Evolutionary conservation across 2,797 vertebrate genomes (phyloP).

Genomic region (Myoxocephalus aenaeus): DNA sequence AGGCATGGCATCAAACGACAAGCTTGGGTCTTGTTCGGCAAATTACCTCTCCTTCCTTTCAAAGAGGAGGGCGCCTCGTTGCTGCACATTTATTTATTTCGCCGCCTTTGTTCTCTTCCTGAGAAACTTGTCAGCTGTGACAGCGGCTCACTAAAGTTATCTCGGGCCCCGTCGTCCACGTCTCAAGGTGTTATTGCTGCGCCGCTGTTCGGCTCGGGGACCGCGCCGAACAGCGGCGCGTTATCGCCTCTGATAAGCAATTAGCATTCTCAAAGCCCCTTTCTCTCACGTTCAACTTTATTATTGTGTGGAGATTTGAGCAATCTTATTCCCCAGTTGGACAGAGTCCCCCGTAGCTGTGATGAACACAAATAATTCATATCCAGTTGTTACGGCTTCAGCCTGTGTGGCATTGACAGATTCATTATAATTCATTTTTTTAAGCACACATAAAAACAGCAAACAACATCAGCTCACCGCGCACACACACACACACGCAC

Average conservation of each 20-base stretch:
- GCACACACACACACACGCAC: background rate
- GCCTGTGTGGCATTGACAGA: slow-evolving; percentile 36
- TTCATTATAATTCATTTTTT: slow-evolving; percentile 55
- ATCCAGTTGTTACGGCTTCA: slow-evolving; percentile 14
- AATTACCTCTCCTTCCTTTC: slow-evolving; percentile 61
- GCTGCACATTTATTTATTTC: slow-evolving; percentile 53
- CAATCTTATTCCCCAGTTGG: slow-evolving; percentile 7
- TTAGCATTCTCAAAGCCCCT: slow-evolving; percentile 47
- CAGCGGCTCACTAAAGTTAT: slow-evolving; percentile 51
- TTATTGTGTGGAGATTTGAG: slow-evolving; percentile 33
- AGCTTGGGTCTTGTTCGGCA: slow-evolving; percentile 49
- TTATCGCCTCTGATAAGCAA: slow-evolving; percentile 51
- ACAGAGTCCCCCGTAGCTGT: slow-evolving; percentile 4
- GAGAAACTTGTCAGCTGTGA: slow-evolving; percentile 53
- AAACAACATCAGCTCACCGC: background rate
- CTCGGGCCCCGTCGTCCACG: slow-evolving; percentile 6
- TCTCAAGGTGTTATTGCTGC: slow-evolving; percentile 39
- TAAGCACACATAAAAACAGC: slow-evolving; percentile 50
- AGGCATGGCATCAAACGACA: slow-evolving; percentile 13
- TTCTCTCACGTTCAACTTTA: slow-evolving; percentile 15
- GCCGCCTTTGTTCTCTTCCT: slow-evolving; percentile 51
- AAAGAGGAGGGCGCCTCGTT: slow-evolving; percentile 46
- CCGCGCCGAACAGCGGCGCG: background rate
- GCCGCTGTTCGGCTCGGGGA: slow-evolving; percentile 29
- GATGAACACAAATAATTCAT: slow-evolving; percentile 46